These are phyloP conservation scores for Aplochiton taeniatus DNA, from an alignment of 2,797 vertebrate genomes.

Conservation along the genomic window DNA sequence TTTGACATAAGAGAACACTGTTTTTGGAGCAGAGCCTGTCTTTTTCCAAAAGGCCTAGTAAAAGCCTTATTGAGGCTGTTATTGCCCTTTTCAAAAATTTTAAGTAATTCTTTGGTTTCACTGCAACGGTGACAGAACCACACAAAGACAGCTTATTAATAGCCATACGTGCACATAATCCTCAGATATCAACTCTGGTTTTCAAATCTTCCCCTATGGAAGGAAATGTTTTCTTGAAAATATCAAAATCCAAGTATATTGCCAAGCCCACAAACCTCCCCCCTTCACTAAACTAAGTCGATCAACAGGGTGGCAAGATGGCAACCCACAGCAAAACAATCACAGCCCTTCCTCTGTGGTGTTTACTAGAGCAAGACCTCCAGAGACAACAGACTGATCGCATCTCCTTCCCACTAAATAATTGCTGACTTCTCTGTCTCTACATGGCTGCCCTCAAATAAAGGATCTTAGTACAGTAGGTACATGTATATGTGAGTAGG, in stretches of 20 bases:
- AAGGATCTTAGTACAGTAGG: conserved; percentile 35
- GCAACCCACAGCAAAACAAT: conserved; percentile 41
- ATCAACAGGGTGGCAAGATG: conserved; percentile 32
- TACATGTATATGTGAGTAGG: conserved; percentile 29
- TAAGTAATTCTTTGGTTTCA: too few species aligned
- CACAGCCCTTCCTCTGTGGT: conserved; percentile 39
- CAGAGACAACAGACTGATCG: conserved; percentile 21
- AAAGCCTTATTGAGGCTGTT: too few species aligned
- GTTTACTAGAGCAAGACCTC: conserved; percentile 40
- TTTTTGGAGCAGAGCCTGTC: too few species aligned
- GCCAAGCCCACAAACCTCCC: conserved; percentile 11
- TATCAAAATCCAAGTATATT: neutral
- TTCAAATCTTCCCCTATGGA: conserved; percentile 13
- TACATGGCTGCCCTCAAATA: conserved; percentile 22
- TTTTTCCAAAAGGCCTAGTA: too few species aligned
- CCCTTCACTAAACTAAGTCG: conserved; percentile 29
- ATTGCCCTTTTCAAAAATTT: too few species aligned
- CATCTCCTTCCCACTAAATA: conserved; percentile 32
- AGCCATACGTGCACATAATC: conserved; percentile 12
- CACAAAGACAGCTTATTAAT: neutral
- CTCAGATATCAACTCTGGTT: neutral
- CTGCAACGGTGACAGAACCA: too few species aligned
- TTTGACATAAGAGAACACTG: too few species aligned
- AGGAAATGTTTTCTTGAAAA: conserved; percentile 42
- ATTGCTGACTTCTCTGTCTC: conserved; percentile 24